Evolutionary conservation across 2,888 invertebrate species (phyloP), one percentile per base, ranked within the genome.

Genomic region (Coleophora deauratella): DNA sequence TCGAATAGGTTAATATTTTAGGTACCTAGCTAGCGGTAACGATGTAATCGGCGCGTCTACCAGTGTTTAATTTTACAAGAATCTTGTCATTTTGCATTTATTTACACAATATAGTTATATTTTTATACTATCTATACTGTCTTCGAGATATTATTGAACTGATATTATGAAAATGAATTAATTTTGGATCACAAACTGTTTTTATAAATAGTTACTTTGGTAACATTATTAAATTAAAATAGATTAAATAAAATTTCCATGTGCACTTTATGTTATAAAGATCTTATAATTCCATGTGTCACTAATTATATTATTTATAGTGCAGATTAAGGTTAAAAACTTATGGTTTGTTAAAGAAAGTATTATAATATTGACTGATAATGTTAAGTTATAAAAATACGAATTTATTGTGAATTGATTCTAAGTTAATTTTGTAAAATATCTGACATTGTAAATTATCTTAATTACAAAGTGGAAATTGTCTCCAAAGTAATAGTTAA

Each of bases 61-160:
- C 21, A 21, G 21, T 21, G 21, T 4, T 21, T 3, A 21, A n/a
- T n/a, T 21, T 21, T 21, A 21, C 21, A 21, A 21, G 21, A 42
- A 46, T 45, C 47, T 51, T 40, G 44, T 54, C 48, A 50, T 44
- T 35, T 21, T 43, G 58, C 58, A 62, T 60, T 60, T 60, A 57
- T 57, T 55, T 53, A 50, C 27, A 31, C 38, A 42, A 11, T n/a
- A 11, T 9, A n/a, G 8, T 11, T 2, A 11, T 31, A 31, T 9
- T 31, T n/a, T 31, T 31, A 37, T 37, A 37, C 21, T 37, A 13
- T 37, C 28, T 37, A 30, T 37, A 12, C n/a, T 32, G 32, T 32
- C 32, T 32, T 32, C 32, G 12, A 11, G n/a, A 7, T n/a, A n/a
- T n/a, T n/a, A 12, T 12, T 32, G 7, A 21, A 14, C 10, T 34